These are phyloP conservation scores for Hesperophylax magnus DNA, from an alignment of 1,140 invertebrate species.

Conservation along the genomic window DNA sequence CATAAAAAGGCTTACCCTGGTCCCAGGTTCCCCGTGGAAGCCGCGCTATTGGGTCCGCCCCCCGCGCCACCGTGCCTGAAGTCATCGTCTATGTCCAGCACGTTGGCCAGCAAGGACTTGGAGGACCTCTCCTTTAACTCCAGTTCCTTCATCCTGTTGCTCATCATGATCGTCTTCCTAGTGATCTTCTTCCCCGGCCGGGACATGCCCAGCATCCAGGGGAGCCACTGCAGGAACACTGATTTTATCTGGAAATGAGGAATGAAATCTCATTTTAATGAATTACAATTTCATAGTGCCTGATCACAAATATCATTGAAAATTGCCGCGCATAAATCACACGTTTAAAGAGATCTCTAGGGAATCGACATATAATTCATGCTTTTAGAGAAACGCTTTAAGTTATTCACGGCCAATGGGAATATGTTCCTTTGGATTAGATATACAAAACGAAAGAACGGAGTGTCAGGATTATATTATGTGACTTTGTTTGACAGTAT, in stretches of 20 bases:
- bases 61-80: slow-evolving; percentile 78
- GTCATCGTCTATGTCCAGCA: slow-evolving; percentile 95
- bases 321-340: too few species aligned
- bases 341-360: too few species aligned
- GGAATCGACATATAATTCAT: too few species aligned
- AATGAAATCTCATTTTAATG: not conserved
- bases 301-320: too few species aligned
- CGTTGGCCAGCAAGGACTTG: slow-evolving; percentile 93
- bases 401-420: too few species aligned
- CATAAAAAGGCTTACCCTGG: slow-evolving; percentile 64
- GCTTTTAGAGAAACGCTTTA: too few species aligned
- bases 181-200: slow-evolving; percentile 95
- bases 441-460: too few species aligned
- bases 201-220: slow-evolving; percentile 94
- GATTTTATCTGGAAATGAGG: slow-evolving; percentile 82
- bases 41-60: slow-evolving; percentile 69
- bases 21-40: slow-evolving; percentile 69
- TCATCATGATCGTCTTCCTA: slow-evolving; percentile 89
- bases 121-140: slow-evolving; percentile 94
- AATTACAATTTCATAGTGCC: too few species aligned
- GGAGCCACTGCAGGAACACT: slow-evolving; percentile 96
- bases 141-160: slow-evolving; percentile 89
- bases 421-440: too few species aligned
- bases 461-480: too few species aligned
- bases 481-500: too few species aligned